phyloP scores from a whole-genome alignment of 1,140 invertebrate species.

The Lasioglossum albipes region DNA sequence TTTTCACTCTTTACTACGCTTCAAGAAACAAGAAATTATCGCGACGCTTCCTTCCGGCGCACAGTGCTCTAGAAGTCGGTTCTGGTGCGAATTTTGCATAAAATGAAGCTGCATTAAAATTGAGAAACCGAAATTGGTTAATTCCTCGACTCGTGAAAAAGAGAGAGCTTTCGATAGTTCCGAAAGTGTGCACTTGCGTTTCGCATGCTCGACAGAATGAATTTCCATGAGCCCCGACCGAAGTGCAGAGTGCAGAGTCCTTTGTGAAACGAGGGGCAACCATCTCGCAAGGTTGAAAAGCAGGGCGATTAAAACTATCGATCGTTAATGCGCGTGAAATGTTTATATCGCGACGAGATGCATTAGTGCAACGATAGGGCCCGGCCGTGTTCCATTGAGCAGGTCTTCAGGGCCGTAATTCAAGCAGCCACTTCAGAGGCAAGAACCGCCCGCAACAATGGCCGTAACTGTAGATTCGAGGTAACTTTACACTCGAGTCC shows the following conservation, averaged over 20 bases:
- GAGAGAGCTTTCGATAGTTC: too few relatives aligned
- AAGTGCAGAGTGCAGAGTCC: neutral
- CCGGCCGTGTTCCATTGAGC: slow-evolving; percentile 15
- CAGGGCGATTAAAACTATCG: slow-evolving; percentile 32
- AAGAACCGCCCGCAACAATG: slow-evolving; percentile 57
- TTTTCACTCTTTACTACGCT: slow-evolving; percentile 40
- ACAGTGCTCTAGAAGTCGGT: too few relatives aligned
- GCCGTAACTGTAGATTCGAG: slow-evolving; percentile 64
- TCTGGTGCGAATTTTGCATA: too few relatives aligned
- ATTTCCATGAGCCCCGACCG: neutral
- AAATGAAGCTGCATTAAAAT: too few relatives aligned
- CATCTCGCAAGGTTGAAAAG: neutral
- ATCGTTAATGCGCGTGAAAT: slow-evolving; percentile 42
- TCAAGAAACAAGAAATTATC: slow-evolving; percentile 33
- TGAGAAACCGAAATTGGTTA: too few relatives aligned
- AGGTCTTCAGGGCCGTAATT: slow-evolving; percentile 53
- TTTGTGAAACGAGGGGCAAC: neutral
- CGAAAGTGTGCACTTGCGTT: too few relatives aligned
- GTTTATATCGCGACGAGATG: slow-evolving; percentile 37
- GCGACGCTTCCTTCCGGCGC: slow-evolving; percentile 45
- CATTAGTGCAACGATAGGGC: slow-evolving; percentile 22
- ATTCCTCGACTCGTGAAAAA: too few relatives aligned
- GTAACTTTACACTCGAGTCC: slow-evolving; percentile 63
- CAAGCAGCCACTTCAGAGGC: slow-evolving; percentile 60
- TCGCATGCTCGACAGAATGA: too few relatives aligned